Evolutionary conservation across 2,888 invertebrate genomes (phyloP).

Genomic region (Drosophila melanocephala): DNA sequence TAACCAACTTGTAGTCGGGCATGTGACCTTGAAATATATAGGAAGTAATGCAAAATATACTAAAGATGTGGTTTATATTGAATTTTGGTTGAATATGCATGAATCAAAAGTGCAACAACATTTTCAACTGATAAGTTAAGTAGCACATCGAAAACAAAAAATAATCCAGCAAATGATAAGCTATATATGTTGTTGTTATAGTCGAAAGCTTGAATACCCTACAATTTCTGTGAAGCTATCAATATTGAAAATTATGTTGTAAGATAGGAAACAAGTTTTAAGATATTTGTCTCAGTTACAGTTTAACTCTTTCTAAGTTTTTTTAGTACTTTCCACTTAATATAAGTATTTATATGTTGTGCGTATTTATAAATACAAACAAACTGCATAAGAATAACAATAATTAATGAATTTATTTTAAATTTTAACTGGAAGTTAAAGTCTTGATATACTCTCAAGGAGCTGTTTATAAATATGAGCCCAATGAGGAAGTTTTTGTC

Average conservation of each 20-base stretch:
- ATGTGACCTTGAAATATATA: constrained; percentile 77
- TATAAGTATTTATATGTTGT: background rate
- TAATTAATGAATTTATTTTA: background rate
- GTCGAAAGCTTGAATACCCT: constrained; percentile 4
- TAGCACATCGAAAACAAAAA: background rate
- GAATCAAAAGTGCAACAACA: constrained; percentile 3
- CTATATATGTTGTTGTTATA: background rate
- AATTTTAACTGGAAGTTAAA: background rate
- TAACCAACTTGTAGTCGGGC: constrained; percentile 90
- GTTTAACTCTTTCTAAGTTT: background rate
- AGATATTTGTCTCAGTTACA: background rate
- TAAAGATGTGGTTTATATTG: background rate
- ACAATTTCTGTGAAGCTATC: background rate
- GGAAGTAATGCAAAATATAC: background rate
- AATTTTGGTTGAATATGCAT: constrained; percentile 16
- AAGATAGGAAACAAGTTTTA: background rate
- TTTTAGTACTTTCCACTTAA: background rate
- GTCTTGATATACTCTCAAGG: background rate
- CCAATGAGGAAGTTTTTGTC: constrained; percentile 9
- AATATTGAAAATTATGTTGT: background rate
- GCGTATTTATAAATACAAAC: background rate
- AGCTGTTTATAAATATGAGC: constrained; percentile 15
- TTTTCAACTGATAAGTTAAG: constrained; percentile 21
- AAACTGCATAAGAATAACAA: background rate
- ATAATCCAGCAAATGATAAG: constrained; percentile 11